Base-by-base conservation (phyloP, 2,797 vertebrate species). In the Lepus townsendii region DNA sequence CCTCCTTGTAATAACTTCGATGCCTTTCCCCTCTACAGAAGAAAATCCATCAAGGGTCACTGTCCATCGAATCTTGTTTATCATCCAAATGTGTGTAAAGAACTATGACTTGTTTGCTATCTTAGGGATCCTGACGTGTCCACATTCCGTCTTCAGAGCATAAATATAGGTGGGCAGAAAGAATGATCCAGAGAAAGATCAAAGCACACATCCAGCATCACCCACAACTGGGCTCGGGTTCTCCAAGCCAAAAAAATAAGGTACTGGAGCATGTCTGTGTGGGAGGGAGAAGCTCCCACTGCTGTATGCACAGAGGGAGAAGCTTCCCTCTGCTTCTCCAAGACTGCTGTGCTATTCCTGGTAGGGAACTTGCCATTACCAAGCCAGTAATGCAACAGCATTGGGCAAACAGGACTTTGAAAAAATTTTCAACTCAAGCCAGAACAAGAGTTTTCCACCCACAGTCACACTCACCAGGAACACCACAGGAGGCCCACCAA, bases 401-500 rank as follows among this genome's bases (percentile, higher is more conserved):
- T 38, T 62, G 24, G n/a, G 71, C 6, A 26, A 10, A 26, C 0
- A 30, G 65, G 72, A n/a, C 77, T 75, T 93, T 2, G 17, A 27
- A 75, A 83, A 66, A 24, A 30, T 12, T 65, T 35, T 71, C 32
- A 62, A 26, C 30, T 83, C 73, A 42, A 26, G 35, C n/a, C 27
- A 26, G 84, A 47, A 82, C 1, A 52, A 1, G 0, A 24, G 57
- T 32, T 68, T 75, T 24, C 54, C 57, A 50, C 3, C 4, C 22
- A 47, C 2, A 11, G 20, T 20, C 30, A 52, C 69, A 98, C 99
- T 98, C 98, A 99, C 99, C 99, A 99, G 98, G 97, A 99, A 99
- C 85, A 99, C 99, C 8, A 99, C 99, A 0, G 99, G 99, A 6
- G 99, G 99, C 9, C 99, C 99, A 52, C 99, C 99, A 2, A 99